These are phyloP conservation scores for Bradynema listronoti DNA, from an alignment of 1,140 invertebrate genomes.

Conservation along the genomic window DNA sequence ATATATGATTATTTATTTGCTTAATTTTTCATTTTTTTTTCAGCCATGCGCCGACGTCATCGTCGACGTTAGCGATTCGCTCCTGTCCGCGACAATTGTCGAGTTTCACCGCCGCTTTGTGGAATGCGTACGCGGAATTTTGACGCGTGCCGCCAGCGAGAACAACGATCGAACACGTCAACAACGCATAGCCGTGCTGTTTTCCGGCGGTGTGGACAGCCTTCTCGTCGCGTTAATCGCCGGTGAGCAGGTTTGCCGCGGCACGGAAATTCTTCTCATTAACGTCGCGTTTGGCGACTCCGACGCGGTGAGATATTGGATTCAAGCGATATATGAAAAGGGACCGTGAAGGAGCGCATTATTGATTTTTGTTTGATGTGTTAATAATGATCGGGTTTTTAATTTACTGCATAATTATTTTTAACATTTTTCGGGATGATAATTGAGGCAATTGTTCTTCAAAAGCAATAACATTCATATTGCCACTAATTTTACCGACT, in stretches of 20 bases:
- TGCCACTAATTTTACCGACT: too few relatives aligned
- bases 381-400: too few relatives aligned
- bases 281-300: slow-evolving; percentile 28
- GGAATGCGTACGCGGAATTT: not conserved
- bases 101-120: slow-evolving; percentile 1
- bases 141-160: not conserved
- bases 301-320: not conserved
- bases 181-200: slow-evolving; percentile 12
- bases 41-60: not conserved
- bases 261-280: slow-evolving; percentile 19
- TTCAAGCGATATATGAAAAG: not conserved
- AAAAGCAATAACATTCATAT: too few relatives aligned
- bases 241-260: slow-evolving; percentile 5
- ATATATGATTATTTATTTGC: not conserved
- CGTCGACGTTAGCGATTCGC: not conserved
- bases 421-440: too few relatives aligned
- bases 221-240: slow-evolving; percentile 30
- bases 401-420: too few relatives aligned
- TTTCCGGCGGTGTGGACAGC: slow-evolving; percentile 34
- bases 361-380: too few relatives aligned
- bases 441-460: too few relatives aligned
- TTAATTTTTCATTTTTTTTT: not conserved
- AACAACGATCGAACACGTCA: not conserved
- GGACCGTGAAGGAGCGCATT: too few relatives aligned
- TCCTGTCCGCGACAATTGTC: not conserved